Evolutionary conservation across 2,113 vertebrate genomes (phyloP), one percentile per base, ranked within the genome.

Genomic region (Lophochroa leadbeateri): DNA sequence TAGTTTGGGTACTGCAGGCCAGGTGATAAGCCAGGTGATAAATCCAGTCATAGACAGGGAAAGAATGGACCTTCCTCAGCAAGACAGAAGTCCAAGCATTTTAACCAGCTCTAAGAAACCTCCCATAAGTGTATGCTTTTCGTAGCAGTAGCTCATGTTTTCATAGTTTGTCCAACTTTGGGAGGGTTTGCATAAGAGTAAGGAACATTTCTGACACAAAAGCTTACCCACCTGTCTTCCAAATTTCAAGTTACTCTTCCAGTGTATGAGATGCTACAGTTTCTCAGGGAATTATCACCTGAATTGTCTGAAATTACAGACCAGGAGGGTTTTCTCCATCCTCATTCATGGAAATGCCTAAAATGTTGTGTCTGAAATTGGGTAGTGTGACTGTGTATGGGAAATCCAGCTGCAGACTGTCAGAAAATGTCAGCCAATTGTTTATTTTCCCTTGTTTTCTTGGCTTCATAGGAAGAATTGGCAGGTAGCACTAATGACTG

Each of bases 221-320:
- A 88, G 4, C 47, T 50, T 60, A 64, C 35, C 23, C 13, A 68
- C 10, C 35, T 41, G 1, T 35, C n/a, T 92, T 86, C 46, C 47
- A 75, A 33, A 90, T 84, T 82, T 41, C 41, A 49, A 3, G 17
- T 49, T 69, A 65, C 37, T 63, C 17, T 83, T 88, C 31, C 55
- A 88, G 55, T 69, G 35, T 19, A 11, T 79, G 29, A 76, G 24
- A 39, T 47, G 28, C 35, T 88, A 24, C 46, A n/a, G 2, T 86
- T 93, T 86, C 50, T 75, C 17, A 20, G 39, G 29, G 50, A 95
- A 63, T 57, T 55, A 85, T 83, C 58, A 37, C 17, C 25, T 61
- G 44, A 82, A 74, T 86, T 67, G 41, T 41, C n/a, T 94, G 82
- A 90, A 90, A 86, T 88, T 88, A 39, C 67, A 80, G 60, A 91